Percentiles rank a stretch among this genome's conserved stretches.
Conservation (phyloP, 2,113 vertebrate species). For the Semicossyphus pulcher region DNA sequence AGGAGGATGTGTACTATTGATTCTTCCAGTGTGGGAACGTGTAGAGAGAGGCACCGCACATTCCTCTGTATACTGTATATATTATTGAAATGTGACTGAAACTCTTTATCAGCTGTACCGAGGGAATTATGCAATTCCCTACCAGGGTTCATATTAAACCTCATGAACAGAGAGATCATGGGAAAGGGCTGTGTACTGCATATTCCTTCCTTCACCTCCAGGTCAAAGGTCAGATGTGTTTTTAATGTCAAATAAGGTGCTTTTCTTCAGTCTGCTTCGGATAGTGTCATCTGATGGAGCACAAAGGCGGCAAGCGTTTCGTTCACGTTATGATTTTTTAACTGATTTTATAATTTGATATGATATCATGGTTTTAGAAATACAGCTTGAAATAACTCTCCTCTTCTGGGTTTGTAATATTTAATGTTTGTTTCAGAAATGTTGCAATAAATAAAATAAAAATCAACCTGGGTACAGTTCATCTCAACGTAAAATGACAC, state of each 20-base stretch:
- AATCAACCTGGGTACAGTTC: too few species aligned
- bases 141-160: not conserved
- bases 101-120: too few species aligned
- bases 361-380: too few species aligned
- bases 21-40: constrained; percentile 1
- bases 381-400: too few species aligned
- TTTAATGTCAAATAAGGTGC: not conserved
- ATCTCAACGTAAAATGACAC: too few species aligned
- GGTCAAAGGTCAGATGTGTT: not conserved
- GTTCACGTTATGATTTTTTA: too few species aligned
- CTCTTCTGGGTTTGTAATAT: too few species aligned
- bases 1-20: not conserved
- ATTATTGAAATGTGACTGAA: not conserved
- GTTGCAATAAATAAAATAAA: too few species aligned
- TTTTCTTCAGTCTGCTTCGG: not conserved
- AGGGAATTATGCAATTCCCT: not conserved
- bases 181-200: not conserved
- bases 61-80: not conserved
- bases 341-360: too few species aligned
- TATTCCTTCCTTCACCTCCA: not conserved
- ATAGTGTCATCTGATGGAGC: not conserved
- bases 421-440: too few species aligned
- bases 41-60: not conserved
- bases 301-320: too few species aligned
- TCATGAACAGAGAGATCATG: constrained; percentile 5